These are phyloP conservation scores for Syrmaticus mikado DNA, from an alignment of 2,113 vertebrate species.

Conservation along the genomic window DNA sequence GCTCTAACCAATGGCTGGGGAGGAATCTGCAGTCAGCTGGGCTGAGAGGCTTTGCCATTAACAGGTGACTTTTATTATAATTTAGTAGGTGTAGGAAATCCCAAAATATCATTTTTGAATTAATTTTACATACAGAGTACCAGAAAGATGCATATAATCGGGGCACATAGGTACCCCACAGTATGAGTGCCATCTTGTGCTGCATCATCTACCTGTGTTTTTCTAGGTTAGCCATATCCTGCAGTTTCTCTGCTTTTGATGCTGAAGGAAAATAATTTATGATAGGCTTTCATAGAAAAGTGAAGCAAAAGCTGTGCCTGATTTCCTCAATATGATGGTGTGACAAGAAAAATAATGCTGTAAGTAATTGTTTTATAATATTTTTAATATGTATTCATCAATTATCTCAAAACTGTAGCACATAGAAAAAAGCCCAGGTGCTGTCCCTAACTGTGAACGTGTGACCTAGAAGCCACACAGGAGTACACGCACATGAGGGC, in stretches of 20 bases:
- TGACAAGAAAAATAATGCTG: neutral
- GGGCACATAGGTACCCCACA: neutral
- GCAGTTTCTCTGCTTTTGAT: neutral
- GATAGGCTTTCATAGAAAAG: neutral
- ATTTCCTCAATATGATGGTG: neutral
- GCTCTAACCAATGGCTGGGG: neutral
- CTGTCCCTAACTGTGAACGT: neutral
- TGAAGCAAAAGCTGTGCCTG: neutral
- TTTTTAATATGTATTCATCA: neutral
- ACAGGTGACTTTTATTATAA: neutral
- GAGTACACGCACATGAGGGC: rapidly evolving
- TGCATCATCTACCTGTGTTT: neutral
- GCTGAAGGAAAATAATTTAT: neutral
- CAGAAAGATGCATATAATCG: neutral
- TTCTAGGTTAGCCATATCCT: neutral
- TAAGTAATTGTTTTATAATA: neutral
- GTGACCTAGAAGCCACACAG: neutral
- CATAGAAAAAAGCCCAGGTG: neutral
- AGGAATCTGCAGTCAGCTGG: neutral
- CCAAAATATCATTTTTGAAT: neutral
- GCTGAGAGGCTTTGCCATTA: neutral
- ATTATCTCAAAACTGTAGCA: neutral
- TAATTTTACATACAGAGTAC: neutral
- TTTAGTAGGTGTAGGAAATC: neutral
- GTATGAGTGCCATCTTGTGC: neutral